A percentile compares a stretch with the other conserved stretches of the same genome.
phyloP scores from a whole-genome alignment of 2,113 vertebrate species.

The Paralichthys olivaceus region DNA sequence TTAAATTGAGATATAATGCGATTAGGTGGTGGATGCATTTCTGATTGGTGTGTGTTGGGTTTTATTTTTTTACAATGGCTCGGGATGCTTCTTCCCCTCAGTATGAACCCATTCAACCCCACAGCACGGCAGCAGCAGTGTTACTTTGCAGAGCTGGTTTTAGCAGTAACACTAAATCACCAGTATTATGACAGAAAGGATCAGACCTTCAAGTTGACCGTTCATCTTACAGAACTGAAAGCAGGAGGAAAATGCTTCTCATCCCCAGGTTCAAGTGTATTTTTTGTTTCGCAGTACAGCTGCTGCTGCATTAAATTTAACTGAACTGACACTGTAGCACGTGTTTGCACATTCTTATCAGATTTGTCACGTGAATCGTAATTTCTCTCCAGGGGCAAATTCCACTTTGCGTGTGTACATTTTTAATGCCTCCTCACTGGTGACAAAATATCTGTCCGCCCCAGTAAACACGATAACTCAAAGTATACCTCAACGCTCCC shows the following conservation, averaged over 20 bases:
- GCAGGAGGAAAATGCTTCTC: neutral
- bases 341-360: no score
- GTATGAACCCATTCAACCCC: conserved; percentile 27
- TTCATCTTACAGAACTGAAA: neutral
- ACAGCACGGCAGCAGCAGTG: conserved; percentile 11
- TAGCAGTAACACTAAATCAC: conserved; percentile 4
- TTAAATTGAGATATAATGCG: conserved; percentile 78
- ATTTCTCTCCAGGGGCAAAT: no score
- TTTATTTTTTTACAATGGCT: conserved; percentile 11
- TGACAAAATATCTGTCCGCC: no score
- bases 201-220: neutral
- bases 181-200: neutral
- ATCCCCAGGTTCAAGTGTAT: no score
- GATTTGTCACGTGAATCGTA: no score
- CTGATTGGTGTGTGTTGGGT: conserved; percentile 53
- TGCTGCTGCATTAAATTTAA: neutral
- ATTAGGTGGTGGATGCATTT: conserved; percentile 74
- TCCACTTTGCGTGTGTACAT: no score
- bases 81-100: conserved; percentile 21
- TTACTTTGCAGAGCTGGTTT: conserved; percentile 3
- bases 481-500: no score
- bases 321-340: no score
- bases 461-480: no score
- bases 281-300: neutral
- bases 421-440: no score